phyloP scores from a whole-genome alignment of 1,140 invertebrate species.

The Neoseiulus cucumeris region DNA sequence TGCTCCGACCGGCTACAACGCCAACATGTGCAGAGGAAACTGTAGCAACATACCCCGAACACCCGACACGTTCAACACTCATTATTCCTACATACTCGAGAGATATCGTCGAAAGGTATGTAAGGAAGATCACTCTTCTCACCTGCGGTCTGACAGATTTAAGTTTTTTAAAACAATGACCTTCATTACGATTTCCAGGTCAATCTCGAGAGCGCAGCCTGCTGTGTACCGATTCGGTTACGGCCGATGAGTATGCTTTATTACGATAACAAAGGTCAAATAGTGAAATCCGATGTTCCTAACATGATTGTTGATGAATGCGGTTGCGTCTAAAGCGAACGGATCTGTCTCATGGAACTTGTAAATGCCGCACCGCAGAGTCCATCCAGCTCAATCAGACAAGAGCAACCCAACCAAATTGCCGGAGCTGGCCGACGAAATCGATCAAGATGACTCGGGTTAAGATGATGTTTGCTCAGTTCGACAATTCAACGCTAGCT shows the following conservation, averaged over 20 bases:
- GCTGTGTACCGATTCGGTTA: slow-evolving; percentile 81
- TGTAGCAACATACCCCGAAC: slow-evolving; percentile 50
- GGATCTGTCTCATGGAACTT: too few relatives aligned
- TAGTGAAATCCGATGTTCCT: slow-evolving; percentile 77
- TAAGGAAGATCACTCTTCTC: too few relatives aligned
- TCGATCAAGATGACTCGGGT: background rate
- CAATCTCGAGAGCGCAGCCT: slow-evolving; percentile 28
- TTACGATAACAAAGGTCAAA: slow-evolving; percentile 67
- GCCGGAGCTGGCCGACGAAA: too few relatives aligned
- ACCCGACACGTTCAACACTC: slow-evolving; percentile 45
- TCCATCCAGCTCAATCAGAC: too few relatives aligned
- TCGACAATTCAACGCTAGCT: too few relatives aligned
- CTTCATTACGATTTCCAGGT: too few relatives aligned
- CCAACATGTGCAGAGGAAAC: slow-evolving; percentile 80
- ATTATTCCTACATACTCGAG: slow-evolving; percentile 13
- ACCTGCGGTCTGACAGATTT: too few relatives aligned
- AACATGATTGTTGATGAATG: slow-evolving; percentile 93
- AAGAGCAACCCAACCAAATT: too few relatives aligned
- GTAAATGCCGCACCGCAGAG: too few relatives aligned
- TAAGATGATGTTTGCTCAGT: too few relatives aligned
- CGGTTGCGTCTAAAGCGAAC: slow-evolving; percentile 49
- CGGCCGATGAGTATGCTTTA: slow-evolving; percentile 80
- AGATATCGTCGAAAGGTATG: slow-evolving; percentile 17
- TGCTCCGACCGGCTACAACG: slow-evolving; percentile 59
- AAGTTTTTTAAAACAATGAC: too few relatives aligned